Evolutionary conservation across 2,113 vertebrate species (phyloP).

Genomic region (Mesitornis unicolor): DNA sequence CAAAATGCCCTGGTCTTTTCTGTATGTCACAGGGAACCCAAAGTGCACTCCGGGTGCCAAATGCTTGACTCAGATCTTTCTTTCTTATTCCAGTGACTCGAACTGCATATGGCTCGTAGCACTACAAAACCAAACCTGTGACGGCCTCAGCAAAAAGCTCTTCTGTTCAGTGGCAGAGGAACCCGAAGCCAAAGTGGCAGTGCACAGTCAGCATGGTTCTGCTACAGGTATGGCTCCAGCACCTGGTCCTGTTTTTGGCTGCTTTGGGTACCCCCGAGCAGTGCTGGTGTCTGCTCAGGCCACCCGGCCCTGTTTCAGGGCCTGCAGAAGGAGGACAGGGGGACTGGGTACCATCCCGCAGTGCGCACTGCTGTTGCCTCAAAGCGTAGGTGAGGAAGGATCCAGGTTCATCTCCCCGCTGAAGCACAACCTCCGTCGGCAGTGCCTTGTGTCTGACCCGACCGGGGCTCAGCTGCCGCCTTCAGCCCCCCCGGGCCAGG

Average conservation of each 20-base stretch:
- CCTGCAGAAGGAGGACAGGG: no score
- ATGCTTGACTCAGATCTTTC: neutral
- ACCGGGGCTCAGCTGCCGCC: accelerated
- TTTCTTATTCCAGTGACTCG: neutral
- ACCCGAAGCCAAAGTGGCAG: neutral
- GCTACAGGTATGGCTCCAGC: neutral
- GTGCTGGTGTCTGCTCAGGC: neutral
- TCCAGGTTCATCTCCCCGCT: neutral
- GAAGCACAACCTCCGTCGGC: neutral
- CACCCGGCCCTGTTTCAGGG: neutral
- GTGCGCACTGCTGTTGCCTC: neutral
- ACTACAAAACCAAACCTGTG: neutral
- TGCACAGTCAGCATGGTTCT: accelerated
- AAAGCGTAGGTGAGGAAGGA: neutral
- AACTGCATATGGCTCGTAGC: accelerated
- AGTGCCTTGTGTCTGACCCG: accelerated
- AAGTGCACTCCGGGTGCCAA: neutral
- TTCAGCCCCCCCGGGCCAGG: neutral
- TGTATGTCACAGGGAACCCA: neutral
- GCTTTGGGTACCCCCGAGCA: accelerated
- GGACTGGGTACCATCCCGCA: accelerated
- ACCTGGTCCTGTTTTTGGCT: neutral
- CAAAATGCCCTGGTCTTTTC: neutral
- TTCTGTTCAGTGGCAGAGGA: neutral
- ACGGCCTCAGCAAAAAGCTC: neutral